A percentile compares a stretch with the other conserved stretches of the same genome.
Conservation (phyloP, 2,113 vertebrate species). For the Phylloscopus whistleri region DNA sequence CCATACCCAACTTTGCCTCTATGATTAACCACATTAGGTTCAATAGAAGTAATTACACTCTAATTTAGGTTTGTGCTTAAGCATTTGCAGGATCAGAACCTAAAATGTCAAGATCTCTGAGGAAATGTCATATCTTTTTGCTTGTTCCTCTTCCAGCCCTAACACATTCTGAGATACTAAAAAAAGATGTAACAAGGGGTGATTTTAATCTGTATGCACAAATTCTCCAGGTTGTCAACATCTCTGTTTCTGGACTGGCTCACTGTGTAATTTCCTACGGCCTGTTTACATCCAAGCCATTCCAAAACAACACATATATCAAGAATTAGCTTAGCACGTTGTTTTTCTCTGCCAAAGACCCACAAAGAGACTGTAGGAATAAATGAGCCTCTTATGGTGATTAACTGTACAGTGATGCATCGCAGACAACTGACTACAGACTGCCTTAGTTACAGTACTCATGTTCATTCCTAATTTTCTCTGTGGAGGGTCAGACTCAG, state of each 20-base stretch:
- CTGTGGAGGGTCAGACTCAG: background rate
- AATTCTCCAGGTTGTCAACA: background rate
- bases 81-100: background rate
- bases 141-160: background rate
- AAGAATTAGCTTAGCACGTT: background rate
- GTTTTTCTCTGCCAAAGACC: background rate
- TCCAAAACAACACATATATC: background rate
- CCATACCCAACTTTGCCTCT: background rate
- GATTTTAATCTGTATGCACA: background rate
- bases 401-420: slow-evolving; percentile 4
- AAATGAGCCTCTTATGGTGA: background rate
- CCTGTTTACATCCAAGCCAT: background rate
- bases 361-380: background rate
- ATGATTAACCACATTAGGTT: background rate
- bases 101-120: background rate
- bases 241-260: background rate
- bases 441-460: background rate
- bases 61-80: background rate
- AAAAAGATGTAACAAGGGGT: background rate
- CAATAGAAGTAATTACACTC: background rate
- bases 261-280: background rate
- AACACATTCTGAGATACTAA: background rate
- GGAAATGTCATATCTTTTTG: background rate
- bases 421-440: background rate
- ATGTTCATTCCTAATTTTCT: background rate